Percentiles rank a stretch among this genome's conserved stretches.
phyloP scores from a whole-genome alignment of 1,140 invertebrate species.

The Drosophila cardini region DNA sequence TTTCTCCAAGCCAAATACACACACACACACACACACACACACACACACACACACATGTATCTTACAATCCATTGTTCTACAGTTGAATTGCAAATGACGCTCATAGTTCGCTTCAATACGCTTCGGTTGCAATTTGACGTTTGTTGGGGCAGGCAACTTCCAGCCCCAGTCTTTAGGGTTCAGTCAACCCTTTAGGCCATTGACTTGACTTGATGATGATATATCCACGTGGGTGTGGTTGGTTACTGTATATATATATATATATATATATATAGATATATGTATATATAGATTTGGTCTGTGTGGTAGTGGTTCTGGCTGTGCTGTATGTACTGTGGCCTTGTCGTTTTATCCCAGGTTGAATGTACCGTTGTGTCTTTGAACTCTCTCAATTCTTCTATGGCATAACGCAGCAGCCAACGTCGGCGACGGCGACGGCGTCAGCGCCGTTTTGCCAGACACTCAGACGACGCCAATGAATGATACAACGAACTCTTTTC shows the following conservation, averaged over 20 bases:
- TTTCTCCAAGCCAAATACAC: too few species aligned
- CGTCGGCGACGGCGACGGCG: slow-evolving; percentile 5
- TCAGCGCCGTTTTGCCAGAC: slow-evolving; percentile 61
- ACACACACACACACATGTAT: too few species aligned
- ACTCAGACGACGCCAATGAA: slow-evolving; percentile 78
- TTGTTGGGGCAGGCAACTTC: slow-evolving; percentile 73
- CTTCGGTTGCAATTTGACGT: slow-evolving; percentile 75
- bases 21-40: too few species aligned
- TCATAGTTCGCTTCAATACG: slow-evolving; percentile 55
- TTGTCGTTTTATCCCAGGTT: slow-evolving; percentile 72
- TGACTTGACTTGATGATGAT: slow-evolving; percentile 56
- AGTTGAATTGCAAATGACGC: slow-evolving; percentile 76
- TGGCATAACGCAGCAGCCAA: slow-evolving; percentile 66
- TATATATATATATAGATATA: too few species aligned
- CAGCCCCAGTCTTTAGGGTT: slow-evolving; percentile 22
- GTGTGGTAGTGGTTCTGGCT: slow-evolving; percentile 59
- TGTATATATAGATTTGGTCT: too few species aligned
- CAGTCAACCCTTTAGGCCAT: slow-evolving; percentile 63
- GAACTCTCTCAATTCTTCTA: slow-evolving; percentile 62
- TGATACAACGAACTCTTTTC: slow-evolving; percentile 72
- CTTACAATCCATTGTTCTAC: slow-evolving; percentile 62
- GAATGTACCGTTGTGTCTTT: slow-evolving; percentile 82
- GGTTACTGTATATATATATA: too few species aligned
- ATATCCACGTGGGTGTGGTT: slow-evolving; percentile 19
- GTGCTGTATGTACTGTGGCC: slow-evolving; percentile 63